These are phyloP conservation scores for Pithys albifrons DNA, from an alignment of 2,113 vertebrate genomes.

Conservation along the genomic window DNA sequence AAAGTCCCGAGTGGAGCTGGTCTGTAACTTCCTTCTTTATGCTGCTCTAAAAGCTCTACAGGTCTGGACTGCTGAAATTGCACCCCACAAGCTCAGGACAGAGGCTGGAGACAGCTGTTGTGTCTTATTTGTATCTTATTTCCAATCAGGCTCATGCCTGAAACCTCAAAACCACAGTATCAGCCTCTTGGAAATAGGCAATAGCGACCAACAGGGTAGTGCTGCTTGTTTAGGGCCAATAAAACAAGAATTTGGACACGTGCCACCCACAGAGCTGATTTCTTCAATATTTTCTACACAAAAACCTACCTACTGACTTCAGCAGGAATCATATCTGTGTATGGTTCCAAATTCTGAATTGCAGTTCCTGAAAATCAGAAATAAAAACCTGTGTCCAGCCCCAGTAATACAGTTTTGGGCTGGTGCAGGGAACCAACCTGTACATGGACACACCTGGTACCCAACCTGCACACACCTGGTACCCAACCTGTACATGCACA, in stretches of 20 bases:
- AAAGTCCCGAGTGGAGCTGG: not conserved
- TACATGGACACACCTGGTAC: not conserved
- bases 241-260: not conserved
- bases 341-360: not conserved
- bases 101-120: not conserved
- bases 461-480: too few relatives aligned
- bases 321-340: not conserved
- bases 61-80: not conserved
- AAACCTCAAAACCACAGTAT: constrained; percentile 35
- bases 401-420: not conserved
- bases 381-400: not conserved
- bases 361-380: not conserved
- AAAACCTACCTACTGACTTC: not conserved
- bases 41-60: not conserved
- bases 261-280: not conserved
- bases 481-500: too few relatives aligned
- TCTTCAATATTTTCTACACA: not conserved
- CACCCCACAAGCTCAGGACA: not conserved
- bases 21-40: not conserved
- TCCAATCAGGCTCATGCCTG: constrained; percentile 16
- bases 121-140: constrained; percentile 11
- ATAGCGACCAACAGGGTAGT: not conserved
- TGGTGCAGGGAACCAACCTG: not conserved
- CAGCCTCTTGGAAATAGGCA: not conserved
- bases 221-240: constrained; percentile 10